Base-by-base conservation (phyloP, 2,888 invertebrate species). In the Notodromas monacha region DNA sequence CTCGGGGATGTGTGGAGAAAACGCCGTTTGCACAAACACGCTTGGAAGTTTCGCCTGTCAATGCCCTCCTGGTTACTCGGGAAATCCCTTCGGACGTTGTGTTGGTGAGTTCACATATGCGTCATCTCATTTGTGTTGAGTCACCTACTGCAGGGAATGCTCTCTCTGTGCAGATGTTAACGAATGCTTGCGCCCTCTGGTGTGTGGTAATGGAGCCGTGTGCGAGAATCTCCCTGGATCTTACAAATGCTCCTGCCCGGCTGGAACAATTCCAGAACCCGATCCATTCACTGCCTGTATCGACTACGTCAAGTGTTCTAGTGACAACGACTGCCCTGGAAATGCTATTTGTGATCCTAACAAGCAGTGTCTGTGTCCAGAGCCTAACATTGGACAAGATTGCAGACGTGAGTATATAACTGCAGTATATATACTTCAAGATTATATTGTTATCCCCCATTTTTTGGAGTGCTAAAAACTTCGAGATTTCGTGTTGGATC, bases 351-450 rank as follows among this genome's bases (percentile, higher is more conserved):
- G 81, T 43, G 70, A 54, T 4, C 34, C 39, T 12, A 61, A 65
- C 37, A 62, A 64, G 34, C 61, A 69, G 41, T 81, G 81, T 45
- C 48, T 74, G 21, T 81, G 81, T 41, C 79, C 77, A 3, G 74
- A 74, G 42, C 81, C 81, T 1, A 79, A 79, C 45, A 57, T 74
- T 39, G 81, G 79, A 40, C 73, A 76, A 41, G 74, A 77, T 43
- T 81, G 81, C 42, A 62, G 77, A 50, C 79, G 73, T 73, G 59
- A 63, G 69, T n/a, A n/a, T n/a, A n/a, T n/a, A n/a, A n/a, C n/a
- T n/a, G n/a, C n/a, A n/a, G n/a, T n/a, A n/a, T n/a, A n/a, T n/a
- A n/a, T n/a, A n/a, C n/a, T n/a, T n/a, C 21, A 21, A 6, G 8
- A 6, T 21, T 21, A 8, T n/a, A 21, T n/a, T 21, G 8, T 21